Evolutionary conservation across 2,888 invertebrate species (phyloP).

Genomic region (Cephonodes hylas): DNA sequence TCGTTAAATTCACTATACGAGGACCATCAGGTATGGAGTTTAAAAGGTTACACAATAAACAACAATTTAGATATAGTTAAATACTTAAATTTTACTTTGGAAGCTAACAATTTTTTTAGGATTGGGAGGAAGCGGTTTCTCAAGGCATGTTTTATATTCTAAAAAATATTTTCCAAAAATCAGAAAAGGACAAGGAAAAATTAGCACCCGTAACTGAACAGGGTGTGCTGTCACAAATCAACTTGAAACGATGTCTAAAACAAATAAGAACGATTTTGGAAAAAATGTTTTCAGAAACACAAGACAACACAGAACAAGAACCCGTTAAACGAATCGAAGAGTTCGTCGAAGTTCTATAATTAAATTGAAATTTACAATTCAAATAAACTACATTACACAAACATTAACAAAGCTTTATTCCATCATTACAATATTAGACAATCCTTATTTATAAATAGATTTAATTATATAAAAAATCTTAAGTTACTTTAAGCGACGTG

Average conservation of each 20-base stretch:
- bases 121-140: constrained; percentile 90
- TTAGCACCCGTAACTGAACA: constrained; percentile 76
- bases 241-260: constrained; percentile 69
- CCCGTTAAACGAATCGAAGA: constrained; percentile 63
- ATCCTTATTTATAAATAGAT: constrained; percentile 26
- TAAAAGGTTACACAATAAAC: background rate
- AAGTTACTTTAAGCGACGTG: constrained; percentile 54
- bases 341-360: constrained; percentile 67
- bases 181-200: constrained; percentile 83
- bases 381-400: constrained; percentile 52
- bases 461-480: constrained; percentile 24
- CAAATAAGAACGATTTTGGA: constrained; percentile 65
- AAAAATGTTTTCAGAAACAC: constrained; percentile 50
- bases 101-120: constrained; percentile 68
- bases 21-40: constrained; percentile 57
- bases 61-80: background rate
- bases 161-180: constrained; percentile 83
- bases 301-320: constrained; percentile 29
- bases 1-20: constrained; percentile 61
- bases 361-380: constrained; percentile 12
- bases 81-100: background rate
- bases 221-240: constrained; percentile 64
- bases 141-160: constrained; percentile 84
- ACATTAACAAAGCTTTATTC: constrained; percentile 59
- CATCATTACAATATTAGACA: constrained; percentile 11